Base-by-base conservation (phyloP, 2,888 invertebrate genomes). In the Caenorhabditis plicata region DNA sequence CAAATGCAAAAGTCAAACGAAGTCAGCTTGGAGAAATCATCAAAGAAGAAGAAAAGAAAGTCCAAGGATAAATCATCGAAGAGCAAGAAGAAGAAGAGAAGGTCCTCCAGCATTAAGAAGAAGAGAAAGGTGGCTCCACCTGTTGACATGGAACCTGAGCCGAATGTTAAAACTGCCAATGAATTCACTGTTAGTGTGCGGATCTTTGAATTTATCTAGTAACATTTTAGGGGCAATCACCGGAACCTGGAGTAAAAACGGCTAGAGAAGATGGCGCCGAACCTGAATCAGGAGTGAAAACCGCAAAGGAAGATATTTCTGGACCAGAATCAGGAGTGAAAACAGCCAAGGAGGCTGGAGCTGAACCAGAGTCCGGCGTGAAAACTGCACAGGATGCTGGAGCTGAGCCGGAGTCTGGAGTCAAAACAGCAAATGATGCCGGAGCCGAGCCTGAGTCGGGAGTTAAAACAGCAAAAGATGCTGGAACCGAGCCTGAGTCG, bases 211-310 rank as follows among this genome's bases (percentile, higher is more conserved):
- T n/a, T n/a, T n/a, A n/a, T n/a, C n/a, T n/a, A n/a, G n/a, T n/a
- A n/a, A n/a, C n/a, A n/a, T n/a, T n/a, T n/a, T n/a, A n/a, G n/a
- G n/a, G n/a, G n/a, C n/a, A n/a, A n/a, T n/a, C 39, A 11, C 54
- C 54, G 3, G 54, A 54, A 33, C n/a, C 27, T 32, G 54, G 39
- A 1, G 54, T 55, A 7, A 49, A 56, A 25, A 56, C 56, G 5
- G 56, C 55, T 9, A 15, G 17, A 11, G 49, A 45, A 8, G 29
- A 23, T 17, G 27, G 27, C 9, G 23, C 29, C 20, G 54, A 53
- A 26, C 54, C 54, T 20, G 54, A 55, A 26, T 44, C 48, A 15
- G 49, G 40, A 19, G 54, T 54, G 1, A 48, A 54, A 19, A 53
- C 53, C 11, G 53, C 53, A 3, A 27, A 20, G 4, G 46, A 53